These are phyloP conservation scores for Polypterus senegalus DNA, from an alignment of 2,113 vertebrate genomes.

Conservation along the genomic window DNA sequence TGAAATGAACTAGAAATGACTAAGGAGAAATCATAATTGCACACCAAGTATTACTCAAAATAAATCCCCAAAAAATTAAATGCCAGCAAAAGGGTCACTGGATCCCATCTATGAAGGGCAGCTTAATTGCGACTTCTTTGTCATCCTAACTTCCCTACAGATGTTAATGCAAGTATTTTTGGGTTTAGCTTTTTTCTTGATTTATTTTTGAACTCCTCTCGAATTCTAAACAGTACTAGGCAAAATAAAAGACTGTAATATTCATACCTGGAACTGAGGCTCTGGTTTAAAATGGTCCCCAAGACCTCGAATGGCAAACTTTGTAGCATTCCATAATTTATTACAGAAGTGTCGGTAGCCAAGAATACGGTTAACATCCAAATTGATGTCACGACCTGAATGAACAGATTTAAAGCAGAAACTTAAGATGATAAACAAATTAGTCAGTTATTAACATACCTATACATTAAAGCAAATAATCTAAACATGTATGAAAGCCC, in stretches of 20 bases:
- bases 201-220: no score
- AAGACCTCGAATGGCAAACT: constrained; percentile 70
- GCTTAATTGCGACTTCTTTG: no score
- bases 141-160: no score
- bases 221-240: background rate
- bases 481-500: background rate
- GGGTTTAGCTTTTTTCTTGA: no score
- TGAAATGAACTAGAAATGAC: no score
- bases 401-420: background rate
- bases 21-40: no score
- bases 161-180: no score
- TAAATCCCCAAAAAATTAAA: no score
- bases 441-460: background rate
- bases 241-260: background rate
- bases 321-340: constrained; percentile 86
- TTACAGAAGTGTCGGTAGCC: constrained; percentile 89
- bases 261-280: constrained; percentile 49
- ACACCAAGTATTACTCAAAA: no score
- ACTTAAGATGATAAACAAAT: no score
- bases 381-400: constrained; percentile 77
- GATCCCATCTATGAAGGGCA: no score
- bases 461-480: background rate
- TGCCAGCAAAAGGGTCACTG: no score
- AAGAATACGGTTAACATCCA: constrained; percentile 83
- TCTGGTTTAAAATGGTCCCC: constrained; percentile 60